Percentiles rank a stretch among this genome's conserved stretches.
Conservation (phyloP, 2,113 vertebrate species). For the Podilymbus podiceps region DNA sequence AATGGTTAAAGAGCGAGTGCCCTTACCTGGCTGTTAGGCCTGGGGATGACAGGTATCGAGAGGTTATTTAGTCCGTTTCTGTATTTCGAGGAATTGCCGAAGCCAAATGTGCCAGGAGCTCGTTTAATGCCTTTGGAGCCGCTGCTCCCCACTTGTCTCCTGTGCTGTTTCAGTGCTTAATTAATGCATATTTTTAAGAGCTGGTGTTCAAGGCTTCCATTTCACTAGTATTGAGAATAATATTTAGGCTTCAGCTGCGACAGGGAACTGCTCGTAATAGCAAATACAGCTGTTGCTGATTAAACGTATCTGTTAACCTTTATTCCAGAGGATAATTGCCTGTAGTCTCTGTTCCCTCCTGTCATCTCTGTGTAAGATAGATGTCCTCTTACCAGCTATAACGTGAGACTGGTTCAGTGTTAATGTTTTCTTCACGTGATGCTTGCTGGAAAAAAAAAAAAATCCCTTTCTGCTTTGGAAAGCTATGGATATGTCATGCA, state of each 20-base stretch:
- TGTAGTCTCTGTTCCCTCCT: neutral
- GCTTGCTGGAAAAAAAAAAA: neutral
- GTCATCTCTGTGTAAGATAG: neutral
- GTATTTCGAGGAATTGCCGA: neutral
- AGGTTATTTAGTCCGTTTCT: neutral
- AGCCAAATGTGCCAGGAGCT: neutral
- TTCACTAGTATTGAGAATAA: neutral
- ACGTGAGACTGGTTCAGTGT: neutral
- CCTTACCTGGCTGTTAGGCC: neutral
- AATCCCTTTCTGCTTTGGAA: neutral
- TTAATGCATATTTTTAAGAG: neutral
- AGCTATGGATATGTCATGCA: neutral
- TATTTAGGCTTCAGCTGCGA: neutral
- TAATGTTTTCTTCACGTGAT: neutral
- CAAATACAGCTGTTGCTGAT: slow-evolving; percentile 21
- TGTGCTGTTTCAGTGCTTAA: neutral
- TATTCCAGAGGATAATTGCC: neutral
- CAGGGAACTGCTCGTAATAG: neutral
- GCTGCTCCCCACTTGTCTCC: neutral
- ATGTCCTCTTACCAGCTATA: neutral
- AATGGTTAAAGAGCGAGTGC: neutral
- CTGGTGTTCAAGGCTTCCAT: neutral
- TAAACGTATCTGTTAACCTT: neutral
- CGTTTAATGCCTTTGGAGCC: neutral
- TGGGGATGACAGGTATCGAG: rapidly evolving